Conservation (phyloP, 2,888 invertebrate genomes). For the Lasioglossum malachurum region DNA sequence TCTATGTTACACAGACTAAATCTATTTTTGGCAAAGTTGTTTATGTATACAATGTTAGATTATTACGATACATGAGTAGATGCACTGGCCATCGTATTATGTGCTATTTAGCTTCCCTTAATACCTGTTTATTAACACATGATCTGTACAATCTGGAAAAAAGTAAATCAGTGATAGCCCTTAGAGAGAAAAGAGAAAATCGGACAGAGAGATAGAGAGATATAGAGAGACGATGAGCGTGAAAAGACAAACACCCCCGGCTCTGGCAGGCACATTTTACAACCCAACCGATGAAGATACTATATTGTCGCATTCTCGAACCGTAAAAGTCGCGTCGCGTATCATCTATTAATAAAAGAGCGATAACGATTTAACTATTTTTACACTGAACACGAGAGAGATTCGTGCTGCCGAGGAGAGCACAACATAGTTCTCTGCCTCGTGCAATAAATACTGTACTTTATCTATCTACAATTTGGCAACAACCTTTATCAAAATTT, state of each 20-base stretch:
- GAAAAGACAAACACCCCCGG: not conserved
- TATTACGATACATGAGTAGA: constrained; percentile 83
- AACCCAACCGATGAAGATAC: constrained; percentile 1
- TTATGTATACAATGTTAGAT: constrained; percentile 84
- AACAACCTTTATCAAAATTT: constrained; percentile 1
- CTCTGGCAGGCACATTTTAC: constrained; percentile 10
- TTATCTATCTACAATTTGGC: constrained; percentile 15
- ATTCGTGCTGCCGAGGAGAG: not conserved
- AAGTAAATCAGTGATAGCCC: constrained; percentile 63
- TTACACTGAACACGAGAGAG: constrained; percentile 1
- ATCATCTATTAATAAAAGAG: constrained; percentile 16
- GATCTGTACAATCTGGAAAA: constrained; percentile 79
- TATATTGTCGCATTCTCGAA: not conserved
- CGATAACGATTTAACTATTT: constrained; percentile 9
- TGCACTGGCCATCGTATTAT: constrained; percentile 85
- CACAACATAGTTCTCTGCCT: not conserved
- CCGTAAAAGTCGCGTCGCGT: not conserved
- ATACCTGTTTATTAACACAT: constrained; percentile 77
- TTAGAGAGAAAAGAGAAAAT: constrained; percentile 39
- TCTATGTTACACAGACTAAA: constrained; percentile 85
- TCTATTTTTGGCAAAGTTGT: constrained; percentile 85
- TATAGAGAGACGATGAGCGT: not conserved
- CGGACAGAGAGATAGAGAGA: not conserved
- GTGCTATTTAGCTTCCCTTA: constrained; percentile 81
- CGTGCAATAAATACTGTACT: constrained; percentile 3